phyloP scores from a whole-genome alignment of 2,113 vertebrate genomes.

The Loxodonta africana region DNA sequence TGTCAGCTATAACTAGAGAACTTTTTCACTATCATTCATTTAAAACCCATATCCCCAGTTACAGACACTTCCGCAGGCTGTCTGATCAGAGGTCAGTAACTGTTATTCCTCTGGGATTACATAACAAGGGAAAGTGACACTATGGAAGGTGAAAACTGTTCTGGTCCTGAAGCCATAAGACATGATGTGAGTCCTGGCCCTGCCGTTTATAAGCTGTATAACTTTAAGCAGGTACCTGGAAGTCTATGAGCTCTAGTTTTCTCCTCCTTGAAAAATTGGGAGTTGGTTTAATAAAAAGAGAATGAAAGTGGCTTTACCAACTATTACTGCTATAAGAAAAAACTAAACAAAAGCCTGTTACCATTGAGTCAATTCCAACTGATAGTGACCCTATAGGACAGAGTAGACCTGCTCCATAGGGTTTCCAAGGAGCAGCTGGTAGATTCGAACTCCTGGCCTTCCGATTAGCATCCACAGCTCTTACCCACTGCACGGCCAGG shows the following conservation, averaged over 20 bases:
- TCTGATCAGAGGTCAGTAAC: slow-evolving; percentile 59
- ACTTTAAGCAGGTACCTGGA: slow-evolving; percentile 51
- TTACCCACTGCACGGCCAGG: too few relatives aligned
- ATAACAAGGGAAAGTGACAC: slow-evolving; percentile 65
- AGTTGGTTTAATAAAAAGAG: not conserved
- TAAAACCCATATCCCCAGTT: slow-evolving; percentile 7
- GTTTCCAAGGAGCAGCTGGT: too few relatives aligned
- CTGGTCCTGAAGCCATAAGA: slow-evolving; percentile 26
- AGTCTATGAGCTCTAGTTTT: not conserved
- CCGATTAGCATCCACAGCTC: too few relatives aligned
- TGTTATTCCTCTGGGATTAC: slow-evolving; percentile 51
- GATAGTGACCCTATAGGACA: too few relatives aligned
- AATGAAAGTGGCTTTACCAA: slow-evolving; percentile 2
- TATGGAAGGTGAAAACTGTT: not conserved
- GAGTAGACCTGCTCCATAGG: too few relatives aligned
- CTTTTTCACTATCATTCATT: not conserved
- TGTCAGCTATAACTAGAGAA: not conserved
- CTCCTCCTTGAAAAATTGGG: not conserved
- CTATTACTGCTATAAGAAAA: not conserved
- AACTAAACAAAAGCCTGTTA: too few relatives aligned
- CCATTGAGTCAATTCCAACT: too few relatives aligned
- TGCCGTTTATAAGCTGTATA: not conserved
- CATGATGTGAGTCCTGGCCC: not conserved
- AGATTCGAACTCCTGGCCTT: too few relatives aligned
- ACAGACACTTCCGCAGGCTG: not conserved